phyloP scores from a whole-genome alignment of 2,113 vertebrate species.

The Brachypodius melanocephalos region DNA sequence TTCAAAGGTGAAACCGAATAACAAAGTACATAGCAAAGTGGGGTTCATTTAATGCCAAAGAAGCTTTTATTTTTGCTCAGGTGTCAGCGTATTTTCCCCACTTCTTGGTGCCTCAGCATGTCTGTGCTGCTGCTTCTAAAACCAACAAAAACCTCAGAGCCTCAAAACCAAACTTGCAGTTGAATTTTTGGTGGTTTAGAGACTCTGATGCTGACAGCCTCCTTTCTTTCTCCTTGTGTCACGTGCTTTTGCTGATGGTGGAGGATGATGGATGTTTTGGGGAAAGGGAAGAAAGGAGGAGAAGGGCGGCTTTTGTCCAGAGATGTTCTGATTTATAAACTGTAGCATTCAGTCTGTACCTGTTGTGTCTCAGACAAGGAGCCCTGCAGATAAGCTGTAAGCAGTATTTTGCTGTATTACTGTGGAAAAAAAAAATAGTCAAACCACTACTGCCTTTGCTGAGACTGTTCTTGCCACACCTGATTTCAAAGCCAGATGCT shows the following conservation, averaged over 20 bases:
- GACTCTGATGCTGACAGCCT: not conserved
- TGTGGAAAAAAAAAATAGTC: not conserved
- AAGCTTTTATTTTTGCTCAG: slow-evolving; percentile 20
- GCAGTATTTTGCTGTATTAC: not conserved
- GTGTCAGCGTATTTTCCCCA: not conserved
- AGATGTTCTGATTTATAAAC: not conserved
- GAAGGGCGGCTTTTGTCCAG: not conserved
- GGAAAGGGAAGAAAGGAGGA: not conserved
- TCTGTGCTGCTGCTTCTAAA: not conserved
- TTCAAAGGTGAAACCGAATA: not conserved
- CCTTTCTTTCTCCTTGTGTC: not conserved
- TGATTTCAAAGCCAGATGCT: not conserved
- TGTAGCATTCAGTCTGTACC: not conserved
- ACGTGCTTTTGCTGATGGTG: not conserved
- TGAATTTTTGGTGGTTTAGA: not conserved
- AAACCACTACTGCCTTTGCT: not conserved
- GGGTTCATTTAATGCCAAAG: slow-evolving; percentile 18
- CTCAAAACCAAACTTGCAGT: not conserved
- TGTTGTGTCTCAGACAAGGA: not conserved
- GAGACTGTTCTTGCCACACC: not conserved
- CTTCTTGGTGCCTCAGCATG: not conserved
- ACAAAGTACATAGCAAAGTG: not conserved
- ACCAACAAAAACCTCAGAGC: not conserved
- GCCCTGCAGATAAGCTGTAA: not conserved
- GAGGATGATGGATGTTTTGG: not conserved